phyloP scores from a whole-genome alignment of 92 coral and sea anemone genomes.

The Nematostella vectensis region DNA sequence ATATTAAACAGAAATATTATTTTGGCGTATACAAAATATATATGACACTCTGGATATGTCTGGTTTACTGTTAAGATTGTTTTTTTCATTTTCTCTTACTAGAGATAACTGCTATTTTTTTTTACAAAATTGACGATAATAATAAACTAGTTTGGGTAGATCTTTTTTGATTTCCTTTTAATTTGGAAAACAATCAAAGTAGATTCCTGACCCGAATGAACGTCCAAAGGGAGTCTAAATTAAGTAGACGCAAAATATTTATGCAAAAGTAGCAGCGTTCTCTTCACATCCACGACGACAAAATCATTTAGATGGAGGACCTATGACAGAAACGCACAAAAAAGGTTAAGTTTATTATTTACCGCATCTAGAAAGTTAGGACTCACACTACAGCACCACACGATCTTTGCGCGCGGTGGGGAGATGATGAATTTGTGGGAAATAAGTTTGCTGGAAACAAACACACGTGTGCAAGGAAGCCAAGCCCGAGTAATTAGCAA shows the following conservation, averaged over 20 bases:
- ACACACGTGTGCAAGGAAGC: conserved; percentile 37
- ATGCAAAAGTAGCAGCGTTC: conserved; percentile 75
- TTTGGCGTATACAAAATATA: conserved; percentile 1
- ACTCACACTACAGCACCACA: too few relatives aligned
- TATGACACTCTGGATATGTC: too few relatives aligned
- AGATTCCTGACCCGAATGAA: too few relatives aligned
- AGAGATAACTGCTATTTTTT: too few relatives aligned
- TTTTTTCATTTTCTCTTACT: too few relatives aligned
- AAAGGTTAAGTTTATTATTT: conserved; percentile 15
- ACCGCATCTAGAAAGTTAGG: too few relatives aligned
- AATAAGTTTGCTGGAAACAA: conserved; percentile 13
- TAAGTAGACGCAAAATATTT: conserved; percentile 88
- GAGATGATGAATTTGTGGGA: background rate
- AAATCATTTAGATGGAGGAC: conserved; percentile 86
- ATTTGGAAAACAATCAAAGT: too few relatives aligned
- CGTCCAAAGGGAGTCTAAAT: background rate
- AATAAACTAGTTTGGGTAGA: too few relatives aligned
- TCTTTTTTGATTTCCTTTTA: too few relatives aligned
- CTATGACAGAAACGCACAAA: conserved; percentile 33
- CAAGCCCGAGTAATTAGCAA: conserved; percentile 46
- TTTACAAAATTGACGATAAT: too few relatives aligned
- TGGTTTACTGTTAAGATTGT: too few relatives aligned
- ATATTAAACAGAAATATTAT: background rate
- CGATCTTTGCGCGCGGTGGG: too few relatives aligned
- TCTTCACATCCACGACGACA: conserved; percentile 80